Base-by-base conservation (phyloP, 2,888 invertebrate genomes). In the Eudasyphora cyanicolor region DNA sequence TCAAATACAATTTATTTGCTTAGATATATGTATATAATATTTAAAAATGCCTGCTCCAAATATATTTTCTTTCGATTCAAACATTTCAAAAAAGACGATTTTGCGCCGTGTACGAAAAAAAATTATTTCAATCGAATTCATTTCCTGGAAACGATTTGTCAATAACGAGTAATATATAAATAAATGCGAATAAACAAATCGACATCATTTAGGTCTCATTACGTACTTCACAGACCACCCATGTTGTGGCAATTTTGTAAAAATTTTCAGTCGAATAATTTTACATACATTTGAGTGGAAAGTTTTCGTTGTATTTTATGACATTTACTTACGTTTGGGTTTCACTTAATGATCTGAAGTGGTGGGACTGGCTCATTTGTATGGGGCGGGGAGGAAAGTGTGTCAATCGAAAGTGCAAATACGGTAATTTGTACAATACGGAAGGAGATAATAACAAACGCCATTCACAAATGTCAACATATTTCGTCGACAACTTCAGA, bases 361-460 rank as follows among this genome's bases (percentile, higher is more conserved):
- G 12, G 54, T 71, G 51, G 24, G 24, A 12, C 49, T 27, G 35
- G 17, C 19, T 21, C 14, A 73, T 51, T 51, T 38, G 35, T 67
- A 51, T 35, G 32, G 27, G 17, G 51, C 51, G 49, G 38, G 19
- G 32, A 14, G 6, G 60, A 73, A 74, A 82, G 67, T 73, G 81
- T 51, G 60, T 82, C 74, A 77, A 77, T 77, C 67, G 76, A 82
- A 82, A 77, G 77, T 74, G 73, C 81, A 82, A 82, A 82, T 82
- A 77, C 76, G 73, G 69, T 77, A 82, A 82, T 82, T 77, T 77
- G 73, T 77, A 73, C 76, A 54, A 73, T 67, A 60, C 76, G 73
- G 27, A 76, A 69, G 35, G 17, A 70, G 67, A 82, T 82, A 71
- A 81, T 76, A 76, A 76, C 74, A 62, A 75, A 80, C 60, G 75